A percentile compares a stretch with the other conserved stretches of the same genome.
Conservation (phyloP, 2,797 vertebrate genomes). For the Holocentrus rufus region DNA sequence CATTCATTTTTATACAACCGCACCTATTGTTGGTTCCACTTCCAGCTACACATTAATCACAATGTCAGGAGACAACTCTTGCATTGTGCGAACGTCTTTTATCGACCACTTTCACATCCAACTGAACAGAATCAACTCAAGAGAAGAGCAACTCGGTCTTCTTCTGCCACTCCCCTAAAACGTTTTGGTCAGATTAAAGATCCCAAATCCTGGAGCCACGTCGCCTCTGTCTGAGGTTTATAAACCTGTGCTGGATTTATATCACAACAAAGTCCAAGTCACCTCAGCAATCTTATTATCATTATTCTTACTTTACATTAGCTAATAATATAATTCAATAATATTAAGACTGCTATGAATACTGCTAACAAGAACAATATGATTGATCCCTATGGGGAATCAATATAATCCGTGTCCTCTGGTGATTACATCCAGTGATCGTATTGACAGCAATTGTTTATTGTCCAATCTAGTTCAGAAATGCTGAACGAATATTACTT, state of each 20-base stretch:
- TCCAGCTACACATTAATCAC: conserved; percentile 58
- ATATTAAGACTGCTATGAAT: no score
- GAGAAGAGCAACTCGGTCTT: no score
- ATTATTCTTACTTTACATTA: no score
- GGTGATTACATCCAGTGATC: conserved; percentile 18
- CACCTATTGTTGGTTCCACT: neutral
- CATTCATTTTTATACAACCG: conserved; percentile 22
- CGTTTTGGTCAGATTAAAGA: neutral
- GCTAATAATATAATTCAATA: no score
- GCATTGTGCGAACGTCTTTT: conserved; percentile 8
- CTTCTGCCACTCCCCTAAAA: neutral
- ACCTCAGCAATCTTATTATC: no score
- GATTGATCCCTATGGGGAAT: no score
- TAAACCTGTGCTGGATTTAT: neutral
- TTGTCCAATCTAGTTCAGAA: neutral
- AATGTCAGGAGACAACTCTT: conserved; percentile 40
- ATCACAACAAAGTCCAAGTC: neutral
- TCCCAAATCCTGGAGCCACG: neutral
- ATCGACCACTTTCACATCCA: neutral
- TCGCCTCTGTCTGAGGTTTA: neutral
- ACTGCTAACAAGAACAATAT: no score
- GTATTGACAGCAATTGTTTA: conserved; percentile 9
- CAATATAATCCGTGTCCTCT: no score
- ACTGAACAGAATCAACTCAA: neutral
- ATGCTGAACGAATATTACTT: neutral